phyloP scores from a whole-genome alignment of 2,113 vertebrate genomes.

The Gymnobelideus leadbeateri region DNA sequence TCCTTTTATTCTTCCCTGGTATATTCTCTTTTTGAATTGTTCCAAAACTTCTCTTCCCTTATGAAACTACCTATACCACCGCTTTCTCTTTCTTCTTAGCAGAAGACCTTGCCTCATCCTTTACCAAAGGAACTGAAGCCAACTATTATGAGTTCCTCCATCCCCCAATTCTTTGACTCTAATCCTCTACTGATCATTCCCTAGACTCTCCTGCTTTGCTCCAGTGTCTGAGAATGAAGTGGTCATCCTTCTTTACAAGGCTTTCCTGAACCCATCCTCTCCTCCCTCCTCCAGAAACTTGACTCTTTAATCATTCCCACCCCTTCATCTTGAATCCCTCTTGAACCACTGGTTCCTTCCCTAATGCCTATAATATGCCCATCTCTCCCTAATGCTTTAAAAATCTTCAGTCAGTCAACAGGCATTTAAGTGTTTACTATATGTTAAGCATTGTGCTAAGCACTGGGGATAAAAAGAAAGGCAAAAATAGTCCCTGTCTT shows the following conservation, averaged over 20 bases:
- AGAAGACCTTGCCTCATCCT: not conserved
- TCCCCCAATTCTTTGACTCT: not conserved
- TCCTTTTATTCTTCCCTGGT: not conserved
- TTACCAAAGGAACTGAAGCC: not conserved
- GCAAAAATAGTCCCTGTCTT: not conserved
- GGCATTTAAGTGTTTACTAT: not conserved
- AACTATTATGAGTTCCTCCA: not conserved
- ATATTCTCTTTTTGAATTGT: not conserved
- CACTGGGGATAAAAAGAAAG: not conserved
- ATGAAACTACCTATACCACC: not conserved
- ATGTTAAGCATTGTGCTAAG: not conserved
- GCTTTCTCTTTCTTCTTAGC: not conserved
- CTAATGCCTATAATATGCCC: not conserved
- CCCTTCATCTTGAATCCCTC: not conserved
- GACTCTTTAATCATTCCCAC: not conserved
- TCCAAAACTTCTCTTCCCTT: not conserved
- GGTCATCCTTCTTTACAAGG: not conserved
- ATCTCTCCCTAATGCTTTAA: not conserved
- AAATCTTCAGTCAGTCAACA: not conserved
- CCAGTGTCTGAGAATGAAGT: not conserved
- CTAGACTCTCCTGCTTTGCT: not conserved
- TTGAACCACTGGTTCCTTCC: not conserved
- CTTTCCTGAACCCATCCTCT: not conserved
- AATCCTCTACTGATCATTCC: not conserved
- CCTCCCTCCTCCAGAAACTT: not conserved